Evolutionary conservation across 1,140 invertebrate genomes (phyloP).

Genomic region (Choristoneura fumiferana): DNA sequence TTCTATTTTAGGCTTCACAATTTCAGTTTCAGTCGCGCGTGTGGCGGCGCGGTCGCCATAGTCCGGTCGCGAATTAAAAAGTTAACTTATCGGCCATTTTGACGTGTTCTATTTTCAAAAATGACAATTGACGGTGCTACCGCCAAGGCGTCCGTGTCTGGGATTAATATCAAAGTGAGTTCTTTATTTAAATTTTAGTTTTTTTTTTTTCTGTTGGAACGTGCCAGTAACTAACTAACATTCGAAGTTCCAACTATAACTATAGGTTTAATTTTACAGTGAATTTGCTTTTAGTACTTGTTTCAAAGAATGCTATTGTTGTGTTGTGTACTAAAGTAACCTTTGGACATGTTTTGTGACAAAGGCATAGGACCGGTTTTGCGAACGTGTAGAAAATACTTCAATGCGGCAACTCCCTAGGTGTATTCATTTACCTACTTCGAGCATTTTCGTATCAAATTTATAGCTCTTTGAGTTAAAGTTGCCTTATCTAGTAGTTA

Average conservation of each 20-base stretch:
- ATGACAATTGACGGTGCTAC: slow-evolving; percentile 48
- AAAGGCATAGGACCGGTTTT: slow-evolving; percentile 19
- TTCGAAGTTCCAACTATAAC: not conserved
- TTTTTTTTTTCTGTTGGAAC: not conserved
- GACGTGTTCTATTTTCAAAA: slow-evolving; percentile 30
- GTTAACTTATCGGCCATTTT: slow-evolving; percentile 20
- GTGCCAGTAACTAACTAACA: not conserved
- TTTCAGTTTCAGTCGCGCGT: slow-evolving; percentile 68
- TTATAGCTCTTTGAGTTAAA: no score
- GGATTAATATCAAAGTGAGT: slow-evolving; percentile 73
- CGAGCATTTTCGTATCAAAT: no score
- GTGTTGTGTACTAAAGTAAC: not conserved
- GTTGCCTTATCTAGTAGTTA: no score
- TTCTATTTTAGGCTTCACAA: slow-evolving; percentile 69
- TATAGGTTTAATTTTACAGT: not conserved
- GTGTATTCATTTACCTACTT: no score
- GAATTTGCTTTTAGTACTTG: slow-evolving; percentile 5
- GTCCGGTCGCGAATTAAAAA: slow-evolving; percentile 27
- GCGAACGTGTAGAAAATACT: no score
- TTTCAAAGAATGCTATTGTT: slow-evolving; percentile 6
- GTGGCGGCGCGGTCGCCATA: slow-evolving; percentile 51
- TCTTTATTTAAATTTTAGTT: not conserved
- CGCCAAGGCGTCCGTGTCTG: slow-evolving; percentile 52
- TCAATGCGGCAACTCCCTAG: no score
- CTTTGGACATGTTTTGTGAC: slow-evolving; percentile 5